phyloP scores from a whole-genome alignment of 2,797 vertebrate genomes.

The Vireo griseus region DNA sequence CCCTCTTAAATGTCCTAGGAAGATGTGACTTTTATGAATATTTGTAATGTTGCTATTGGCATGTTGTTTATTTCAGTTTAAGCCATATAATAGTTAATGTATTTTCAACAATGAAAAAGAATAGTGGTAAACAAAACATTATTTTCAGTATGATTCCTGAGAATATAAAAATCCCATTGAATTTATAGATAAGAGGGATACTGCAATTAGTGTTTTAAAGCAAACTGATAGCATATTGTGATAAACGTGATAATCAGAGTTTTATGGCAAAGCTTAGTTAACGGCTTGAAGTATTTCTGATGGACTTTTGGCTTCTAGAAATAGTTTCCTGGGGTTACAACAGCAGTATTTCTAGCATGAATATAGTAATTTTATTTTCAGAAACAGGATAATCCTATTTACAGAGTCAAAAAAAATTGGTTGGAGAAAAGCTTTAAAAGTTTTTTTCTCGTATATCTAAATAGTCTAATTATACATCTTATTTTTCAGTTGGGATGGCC shows the following conservation, averaged over 20 bases:
- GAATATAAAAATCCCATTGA: not conserved
- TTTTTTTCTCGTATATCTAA: not conserved
- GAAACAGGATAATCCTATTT: not conserved
- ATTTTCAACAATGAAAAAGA: not conserved
- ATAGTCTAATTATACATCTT: not conserved
- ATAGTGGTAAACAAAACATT: not conserved
- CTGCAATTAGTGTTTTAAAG: not conserved
- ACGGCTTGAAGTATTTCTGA: not conserved
- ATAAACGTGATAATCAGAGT: not conserved
- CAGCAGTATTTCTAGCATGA: not conserved
- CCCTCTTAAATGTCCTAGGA: not conserved
- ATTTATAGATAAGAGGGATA: not conserved
- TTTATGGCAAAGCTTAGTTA: not conserved
- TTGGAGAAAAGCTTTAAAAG: not conserved
- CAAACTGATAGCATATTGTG: not conserved
- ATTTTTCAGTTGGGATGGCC: not conserved
- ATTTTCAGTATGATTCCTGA: not conserved
- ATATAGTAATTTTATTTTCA: not conserved
- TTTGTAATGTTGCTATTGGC: not conserved
- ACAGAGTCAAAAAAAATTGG: not conserved
- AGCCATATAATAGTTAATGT: not conserved
- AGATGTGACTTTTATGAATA: not conserved
- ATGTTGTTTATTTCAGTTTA: not conserved
- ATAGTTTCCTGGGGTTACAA: not conserved
- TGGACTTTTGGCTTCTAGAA: not conserved